Conservation (phyloP, 2,797 vertebrate genomes). For the Gambusia yucatana region DNA sequence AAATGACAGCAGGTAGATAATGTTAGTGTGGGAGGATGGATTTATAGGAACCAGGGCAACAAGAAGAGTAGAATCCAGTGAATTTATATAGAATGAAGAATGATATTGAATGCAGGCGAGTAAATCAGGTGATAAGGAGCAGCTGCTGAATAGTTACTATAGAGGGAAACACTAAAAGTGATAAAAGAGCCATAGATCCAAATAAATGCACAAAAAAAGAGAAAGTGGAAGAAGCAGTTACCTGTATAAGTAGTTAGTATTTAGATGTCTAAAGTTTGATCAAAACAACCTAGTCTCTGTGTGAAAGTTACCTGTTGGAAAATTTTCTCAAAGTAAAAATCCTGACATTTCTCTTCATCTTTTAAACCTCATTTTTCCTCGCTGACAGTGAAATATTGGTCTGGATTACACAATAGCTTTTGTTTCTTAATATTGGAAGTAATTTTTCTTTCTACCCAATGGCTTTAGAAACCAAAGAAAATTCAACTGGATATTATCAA, state of each 20-base stretch:
- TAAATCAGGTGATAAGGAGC: neutral
- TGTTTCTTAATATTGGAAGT: neutral
- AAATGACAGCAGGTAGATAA: neutral
- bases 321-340: neutral
- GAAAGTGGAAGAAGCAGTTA: no score
- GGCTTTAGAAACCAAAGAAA: neutral
- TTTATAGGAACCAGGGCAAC: neutral
- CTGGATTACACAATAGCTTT: slow-evolving; percentile 19
- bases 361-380: neutral
- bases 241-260: no score
- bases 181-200: neutral
- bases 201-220: neutral
- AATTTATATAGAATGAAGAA: neutral
- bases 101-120: neutral
- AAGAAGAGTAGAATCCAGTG: neutral
- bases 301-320: neutral
- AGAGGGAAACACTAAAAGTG: neutral
- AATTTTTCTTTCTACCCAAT: neutral
- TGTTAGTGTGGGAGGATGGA: neutral
- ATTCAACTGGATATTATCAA: neutral
- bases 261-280: neutral
- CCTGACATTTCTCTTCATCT: neutral
- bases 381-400: neutral
- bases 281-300: neutral
- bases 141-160: neutral